Percentiles rank a stretch among this genome's conserved stretches.
These are phyloP conservation scores for Drosophila longiperda DNA, from an alignment of 2,888 invertebrate species.

Conservation along the genomic window DNA sequence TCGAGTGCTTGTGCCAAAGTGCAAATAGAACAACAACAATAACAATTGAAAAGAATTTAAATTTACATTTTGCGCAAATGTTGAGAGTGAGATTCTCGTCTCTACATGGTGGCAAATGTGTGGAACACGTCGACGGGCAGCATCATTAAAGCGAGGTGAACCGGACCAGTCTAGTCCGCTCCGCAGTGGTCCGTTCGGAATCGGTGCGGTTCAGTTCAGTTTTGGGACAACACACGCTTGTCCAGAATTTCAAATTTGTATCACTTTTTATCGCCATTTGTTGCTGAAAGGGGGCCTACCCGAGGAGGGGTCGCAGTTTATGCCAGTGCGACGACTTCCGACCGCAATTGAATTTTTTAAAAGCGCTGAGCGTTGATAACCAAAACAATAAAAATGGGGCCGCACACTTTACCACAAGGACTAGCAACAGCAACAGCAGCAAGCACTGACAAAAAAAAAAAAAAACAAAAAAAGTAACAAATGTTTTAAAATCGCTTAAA, in stretches of 20 bases:
- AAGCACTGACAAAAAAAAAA: conserved; percentile 7
- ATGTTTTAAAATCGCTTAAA: conserved; percentile 80
- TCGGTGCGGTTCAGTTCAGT: conserved; percentile 18
- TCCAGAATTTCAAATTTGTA: conserved; percentile 78
- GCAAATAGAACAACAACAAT: conserved; percentile 80
- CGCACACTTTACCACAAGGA: conserved; percentile 45
- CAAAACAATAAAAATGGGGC: conserved; percentile 76
- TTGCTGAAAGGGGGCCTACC: conserved; percentile 52
- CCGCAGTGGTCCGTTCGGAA: conserved; percentile 33
- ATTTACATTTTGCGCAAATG: conserved; percentile 80
- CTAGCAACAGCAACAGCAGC: conserved; percentile 12
- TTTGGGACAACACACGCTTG: conserved; percentile 43
- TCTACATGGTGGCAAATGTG: conserved; percentile 3
- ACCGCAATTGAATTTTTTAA: conserved; percentile 82
- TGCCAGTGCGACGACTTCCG: conserved; percentile 80
- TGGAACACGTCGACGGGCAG: conserved; percentile 37
- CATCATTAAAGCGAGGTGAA: conserved; percentile 70
- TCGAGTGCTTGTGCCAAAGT: conserved; percentile 71
- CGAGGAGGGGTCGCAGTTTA: conserved; percentile 65
- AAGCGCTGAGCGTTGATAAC: conserved; percentile 81
- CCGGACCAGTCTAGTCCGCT: conserved; percentile 45
- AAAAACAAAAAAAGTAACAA: conserved; percentile 49
- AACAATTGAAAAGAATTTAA: conserved; percentile 83
- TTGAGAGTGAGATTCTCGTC: conserved; percentile 28
- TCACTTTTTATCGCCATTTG: conserved; percentile 80